A percentile compares a stretch with the other conserved stretches of the same genome.
Evolutionary conservation across 2,888 invertebrate genomes (phyloP).

Genomic region (Meteorus cinctellus): DNA sequence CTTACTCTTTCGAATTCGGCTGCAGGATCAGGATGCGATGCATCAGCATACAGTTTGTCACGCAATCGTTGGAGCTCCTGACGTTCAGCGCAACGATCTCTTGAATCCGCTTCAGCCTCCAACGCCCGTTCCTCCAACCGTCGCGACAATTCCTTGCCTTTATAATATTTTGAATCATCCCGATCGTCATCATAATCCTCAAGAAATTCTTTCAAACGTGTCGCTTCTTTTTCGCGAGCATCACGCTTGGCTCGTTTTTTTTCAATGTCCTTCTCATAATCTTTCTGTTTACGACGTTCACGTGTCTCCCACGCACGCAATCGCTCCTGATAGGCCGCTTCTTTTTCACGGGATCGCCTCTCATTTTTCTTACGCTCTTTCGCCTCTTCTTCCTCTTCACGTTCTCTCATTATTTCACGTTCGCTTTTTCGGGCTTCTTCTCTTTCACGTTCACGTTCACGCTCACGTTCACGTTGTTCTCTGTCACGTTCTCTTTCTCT

Average conservation of each 20-base stretch:
- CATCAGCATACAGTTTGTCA: constrained; percentile 81
- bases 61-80: constrained; percentile 78
- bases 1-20: constrained; percentile 80
- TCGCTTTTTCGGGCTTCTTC: constrained; percentile 76
- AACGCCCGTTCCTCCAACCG: constrained; percentile 93
- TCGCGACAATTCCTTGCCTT: constrained; percentile 91
- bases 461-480: constrained; percentile 77
- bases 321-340: constrained; percentile 95
- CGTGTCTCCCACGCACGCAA: constrained; percentile 88
- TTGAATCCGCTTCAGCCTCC: constrained; percentile 93
- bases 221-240: constrained; percentile 93
- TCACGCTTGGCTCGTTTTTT: constrained; percentile 89
- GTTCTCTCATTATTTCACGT: constrained; percentile 82
- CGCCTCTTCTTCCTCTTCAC: constrained; percentile 93
- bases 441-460: constrained; percentile 75
- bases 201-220: constrained; percentile 95
- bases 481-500: constrained; percentile 77
- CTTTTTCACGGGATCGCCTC: constrained; percentile 94
- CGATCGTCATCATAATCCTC: constrained; percentile 99
- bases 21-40: constrained; percentile 79
- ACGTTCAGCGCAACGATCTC: constrained; percentile 89
- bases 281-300: constrained; percentile 91
- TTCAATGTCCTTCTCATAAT: constrained; percentile 91
- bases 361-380: constrained; percentile 93
- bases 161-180: constrained; percentile 98